Conservation (phyloP, 2,888 invertebrate species). For the Xestobium rufovillosum region DNA sequence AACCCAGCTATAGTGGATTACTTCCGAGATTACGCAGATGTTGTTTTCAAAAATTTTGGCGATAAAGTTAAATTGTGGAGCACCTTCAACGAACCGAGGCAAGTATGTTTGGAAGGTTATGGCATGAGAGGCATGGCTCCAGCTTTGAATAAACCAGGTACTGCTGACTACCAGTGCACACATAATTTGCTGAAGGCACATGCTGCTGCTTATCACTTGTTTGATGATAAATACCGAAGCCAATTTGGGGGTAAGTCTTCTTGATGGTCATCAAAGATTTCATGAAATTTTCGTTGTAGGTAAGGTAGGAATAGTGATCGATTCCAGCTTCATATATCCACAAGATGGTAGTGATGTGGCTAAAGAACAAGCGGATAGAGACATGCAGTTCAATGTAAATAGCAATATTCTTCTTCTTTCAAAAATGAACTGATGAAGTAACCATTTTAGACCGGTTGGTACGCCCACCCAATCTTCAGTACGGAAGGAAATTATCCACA, state of each 20-base stretch:
- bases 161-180: constrained; percentile 13
- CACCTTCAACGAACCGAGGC: constrained; percentile 24
- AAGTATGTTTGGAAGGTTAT: constrained; percentile 19
- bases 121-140: constrained; percentile 10
- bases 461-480: constrained; percentile 48
- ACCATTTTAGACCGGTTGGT: constrained; percentile 46
- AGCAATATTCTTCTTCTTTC: too few species aligned
- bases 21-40: constrained; percentile 47
- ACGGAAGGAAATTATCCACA: constrained; percentile 46
- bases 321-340: too few species aligned
- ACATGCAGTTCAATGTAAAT: constrained; percentile 25
- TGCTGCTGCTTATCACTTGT: constrained; percentile 12
- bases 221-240: constrained; percentile 33
- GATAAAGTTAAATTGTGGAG: constrained; percentile 22
- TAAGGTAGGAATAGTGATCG: too few species aligned
- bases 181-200: constrained; percentile 14
- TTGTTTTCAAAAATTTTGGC: constrained; percentile 31
- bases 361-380: constrained; percentile 46
- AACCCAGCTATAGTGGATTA: constrained; percentile 48
- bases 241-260: too few species aligned
- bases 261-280: too few species aligned
- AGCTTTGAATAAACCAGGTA: constrained; percentile 10
- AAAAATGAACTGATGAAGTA: too few species aligned
- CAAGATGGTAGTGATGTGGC: too few species aligned
- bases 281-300: too few species aligned